phyloP scores from a whole-genome alignment of 2,113 vertebrate genomes.

The Sula dactylatra region DNA sequence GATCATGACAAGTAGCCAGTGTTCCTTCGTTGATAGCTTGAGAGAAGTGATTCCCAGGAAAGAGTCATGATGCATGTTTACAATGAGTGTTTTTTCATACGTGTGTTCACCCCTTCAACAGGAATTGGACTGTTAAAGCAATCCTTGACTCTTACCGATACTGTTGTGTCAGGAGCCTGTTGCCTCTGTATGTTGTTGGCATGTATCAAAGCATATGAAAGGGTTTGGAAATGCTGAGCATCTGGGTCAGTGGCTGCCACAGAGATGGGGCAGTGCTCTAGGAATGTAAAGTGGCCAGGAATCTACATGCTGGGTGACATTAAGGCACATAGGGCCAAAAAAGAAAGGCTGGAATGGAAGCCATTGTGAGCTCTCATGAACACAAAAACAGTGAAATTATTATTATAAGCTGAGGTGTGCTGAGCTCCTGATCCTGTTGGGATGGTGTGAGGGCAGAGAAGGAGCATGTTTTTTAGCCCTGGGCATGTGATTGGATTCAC shows the following conservation, averaged over 20 bases:
- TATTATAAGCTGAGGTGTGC: not conserved
- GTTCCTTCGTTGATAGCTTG: not conserved
- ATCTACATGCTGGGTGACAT: not conserved
- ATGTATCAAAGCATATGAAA: not conserved
- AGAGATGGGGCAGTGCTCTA: not conserved
- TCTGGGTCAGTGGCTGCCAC: not conserved
- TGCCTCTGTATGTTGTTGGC: not conserved
- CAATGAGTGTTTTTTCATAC: not conserved
- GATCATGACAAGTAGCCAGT: not conserved
- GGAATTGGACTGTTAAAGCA: not conserved
- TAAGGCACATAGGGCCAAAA: not conserved
- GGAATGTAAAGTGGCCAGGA: not conserved
- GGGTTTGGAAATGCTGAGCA: not conserved
- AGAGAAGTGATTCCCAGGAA: not conserved
- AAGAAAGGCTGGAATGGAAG: not conserved
- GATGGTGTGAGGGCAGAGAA: not conserved
- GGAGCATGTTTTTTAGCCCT: not conserved
- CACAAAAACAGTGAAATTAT: not conserved
- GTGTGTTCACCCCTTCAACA: not conserved
- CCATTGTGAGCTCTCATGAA: not conserved
- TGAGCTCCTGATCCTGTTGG: not conserved
- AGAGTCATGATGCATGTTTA: not conserved
- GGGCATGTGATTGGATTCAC: not conserved
- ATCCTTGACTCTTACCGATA: not conserved
- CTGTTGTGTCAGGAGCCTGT: not conserved